A percentile compares a stretch with the other conserved stretches of the same genome.
phyloP scores from a whole-genome alignment of 2,797 vertebrate species.

The Syngnathus acus region DNA sequence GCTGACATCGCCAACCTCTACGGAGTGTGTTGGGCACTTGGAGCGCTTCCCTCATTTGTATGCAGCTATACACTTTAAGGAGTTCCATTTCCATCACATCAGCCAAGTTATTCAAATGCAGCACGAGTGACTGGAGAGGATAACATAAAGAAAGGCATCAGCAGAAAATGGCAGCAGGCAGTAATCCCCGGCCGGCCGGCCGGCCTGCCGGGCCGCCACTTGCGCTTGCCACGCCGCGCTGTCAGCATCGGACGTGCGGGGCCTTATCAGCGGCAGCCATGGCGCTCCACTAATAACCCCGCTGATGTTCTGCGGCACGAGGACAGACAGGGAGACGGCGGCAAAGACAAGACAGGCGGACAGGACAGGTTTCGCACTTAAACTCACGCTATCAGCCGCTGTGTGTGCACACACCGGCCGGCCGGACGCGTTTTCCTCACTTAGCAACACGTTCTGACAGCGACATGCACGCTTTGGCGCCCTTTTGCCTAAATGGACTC shows the following conservation, averaged over 20 bases:
- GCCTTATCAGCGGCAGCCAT: constrained; percentile 71
- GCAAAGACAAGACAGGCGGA: constrained; percentile 36
- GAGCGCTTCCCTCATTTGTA: constrained; percentile 45
- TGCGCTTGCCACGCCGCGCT: constrained; percentile 50
- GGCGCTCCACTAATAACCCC: constrained; percentile 67
- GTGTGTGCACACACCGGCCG: neutral
- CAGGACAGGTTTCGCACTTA: constrained; percentile 60
- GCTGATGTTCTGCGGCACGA: constrained; percentile 48
- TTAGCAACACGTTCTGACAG: constrained; percentile 24
- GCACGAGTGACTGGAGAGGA: constrained; percentile 70
- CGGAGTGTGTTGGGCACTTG: neutral
- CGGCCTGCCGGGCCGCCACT: constrained; percentile 51
- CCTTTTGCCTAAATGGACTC: constrained; percentile 25
- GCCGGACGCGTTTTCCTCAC: constrained; percentile 15
- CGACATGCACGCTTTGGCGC: constrained; percentile 21
- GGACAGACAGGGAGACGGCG: constrained; percentile 41
- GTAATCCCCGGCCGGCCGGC: constrained; percentile 64
- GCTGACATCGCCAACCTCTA: too few relatives aligned
- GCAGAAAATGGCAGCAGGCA: constrained; percentile 74
- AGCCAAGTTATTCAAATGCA: constrained; percentile 69
- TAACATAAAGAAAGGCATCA: constrained; percentile 73
- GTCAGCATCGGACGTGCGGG: constrained; percentile 46
- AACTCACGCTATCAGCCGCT: constrained; percentile 34
- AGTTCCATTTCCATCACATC: constrained; percentile 66
- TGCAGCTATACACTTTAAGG: constrained; percentile 52